A percentile compares a stretch with the other conserved stretches of the same genome.
Conservation (phyloP, 2,797 vertebrate species). For the Danionella dracula region DNA sequence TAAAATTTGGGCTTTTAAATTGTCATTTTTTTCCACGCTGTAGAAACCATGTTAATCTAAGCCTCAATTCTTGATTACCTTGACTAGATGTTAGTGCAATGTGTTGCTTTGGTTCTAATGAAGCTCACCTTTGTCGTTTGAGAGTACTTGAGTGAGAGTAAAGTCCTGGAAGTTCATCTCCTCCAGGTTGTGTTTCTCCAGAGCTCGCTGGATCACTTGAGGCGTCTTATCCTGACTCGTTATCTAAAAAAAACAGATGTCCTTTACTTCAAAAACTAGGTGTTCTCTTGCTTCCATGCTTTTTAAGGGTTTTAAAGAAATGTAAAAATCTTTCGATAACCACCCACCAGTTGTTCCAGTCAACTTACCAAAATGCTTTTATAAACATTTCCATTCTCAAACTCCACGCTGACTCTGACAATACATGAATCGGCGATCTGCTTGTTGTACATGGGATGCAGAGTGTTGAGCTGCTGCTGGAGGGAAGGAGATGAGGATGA, state of each 20-base stretch:
- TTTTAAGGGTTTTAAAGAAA: no score
- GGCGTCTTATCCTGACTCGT: constrained; percentile 87
- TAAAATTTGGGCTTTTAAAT: no score
- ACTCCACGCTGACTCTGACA: constrained; percentile 77
- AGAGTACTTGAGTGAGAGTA: constrained; percentile 76
- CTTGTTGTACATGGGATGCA: constrained; percentile 64
- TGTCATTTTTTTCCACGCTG: no score
- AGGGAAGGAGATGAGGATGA: constrained; percentile 40
- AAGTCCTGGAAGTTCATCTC: constrained; percentile 63
- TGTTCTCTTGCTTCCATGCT: no score
- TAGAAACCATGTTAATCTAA: no score
- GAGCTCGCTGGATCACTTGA: constrained; percentile 76
- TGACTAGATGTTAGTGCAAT: no score
- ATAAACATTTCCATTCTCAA: constrained; percentile 77
- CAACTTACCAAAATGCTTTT: constrained; percentile 84
- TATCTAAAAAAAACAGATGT: constrained; percentile 61
- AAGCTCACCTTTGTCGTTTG: constrained; percentile 70
- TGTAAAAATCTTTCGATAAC: no score
- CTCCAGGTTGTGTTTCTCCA: constrained; percentile 82
- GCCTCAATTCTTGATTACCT: no score
- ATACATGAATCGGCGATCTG: constrained; percentile 75
- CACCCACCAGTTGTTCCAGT: background rate
- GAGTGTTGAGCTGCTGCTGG: constrained; percentile 19
- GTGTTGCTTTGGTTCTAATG: no score
- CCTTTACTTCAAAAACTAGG: no score